These are phyloP conservation scores for Chionis minor DNA, from an alignment of 2,113 vertebrate genomes.

Conservation along the genomic window DNA sequence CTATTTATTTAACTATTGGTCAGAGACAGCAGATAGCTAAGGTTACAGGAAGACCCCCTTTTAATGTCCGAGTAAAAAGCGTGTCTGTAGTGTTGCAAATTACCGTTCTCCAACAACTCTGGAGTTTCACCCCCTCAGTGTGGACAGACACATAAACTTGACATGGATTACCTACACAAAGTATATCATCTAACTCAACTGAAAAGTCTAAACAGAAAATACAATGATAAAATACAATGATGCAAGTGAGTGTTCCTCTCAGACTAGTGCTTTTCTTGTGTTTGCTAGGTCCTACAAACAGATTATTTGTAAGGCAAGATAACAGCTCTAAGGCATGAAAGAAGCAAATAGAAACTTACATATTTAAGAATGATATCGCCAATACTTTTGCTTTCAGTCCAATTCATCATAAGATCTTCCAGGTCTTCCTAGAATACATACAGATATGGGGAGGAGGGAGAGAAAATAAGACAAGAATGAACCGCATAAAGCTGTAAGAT, in stretches of 20 bases:
- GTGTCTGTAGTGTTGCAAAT: neutral
- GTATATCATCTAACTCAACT: neutral
- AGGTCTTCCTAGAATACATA: constrained; percentile 84
- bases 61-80: neutral
- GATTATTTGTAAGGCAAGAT: neutral
- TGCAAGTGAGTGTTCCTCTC: neutral
- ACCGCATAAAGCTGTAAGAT: neutral
- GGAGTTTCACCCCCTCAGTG: neutral
- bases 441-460: neutral
- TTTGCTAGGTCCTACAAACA: neutral
- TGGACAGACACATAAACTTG: neutral
- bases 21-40: neutral
- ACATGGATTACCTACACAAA: neutral
- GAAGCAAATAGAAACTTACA: constrained; percentile 75
- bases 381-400: constrained; percentile 92
- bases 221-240: fast-evolving
- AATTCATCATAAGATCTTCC: constrained; percentile 91
- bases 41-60: neutral
- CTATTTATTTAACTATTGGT: neutral
- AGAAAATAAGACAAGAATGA: neutral
- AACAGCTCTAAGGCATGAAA: neutral
- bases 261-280: neutral
- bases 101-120: neutral
- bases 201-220: neutral
- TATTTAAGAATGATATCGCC: constrained; percentile 95